These are phyloP conservation scores for Todiramphus saurophagus DNA, from an alignment of 2,113 vertebrate species.

Conservation along the genomic window DNA sequence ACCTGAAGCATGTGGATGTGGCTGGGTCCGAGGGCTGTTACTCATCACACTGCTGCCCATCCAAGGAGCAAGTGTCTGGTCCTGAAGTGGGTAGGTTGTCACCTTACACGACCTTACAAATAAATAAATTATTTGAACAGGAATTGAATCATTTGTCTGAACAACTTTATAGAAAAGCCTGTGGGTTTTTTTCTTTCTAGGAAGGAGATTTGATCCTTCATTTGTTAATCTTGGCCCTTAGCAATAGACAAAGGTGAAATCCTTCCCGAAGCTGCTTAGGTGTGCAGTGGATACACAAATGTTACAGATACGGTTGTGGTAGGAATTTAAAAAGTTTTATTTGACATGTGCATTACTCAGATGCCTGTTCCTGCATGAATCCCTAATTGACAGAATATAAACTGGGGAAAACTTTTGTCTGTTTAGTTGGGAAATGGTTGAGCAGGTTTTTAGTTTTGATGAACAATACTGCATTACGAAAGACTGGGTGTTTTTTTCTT, in stretches of 20 bases:
- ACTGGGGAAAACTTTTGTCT: neutral
- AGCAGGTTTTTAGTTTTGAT: neutral
- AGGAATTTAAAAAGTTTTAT: neutral
- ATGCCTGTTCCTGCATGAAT: neutral
- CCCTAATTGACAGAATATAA: neutral
- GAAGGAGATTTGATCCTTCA: neutral
- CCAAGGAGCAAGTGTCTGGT: neutral
- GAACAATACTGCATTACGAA: neutral
- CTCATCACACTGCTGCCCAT: neutral
- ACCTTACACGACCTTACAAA: neutral
- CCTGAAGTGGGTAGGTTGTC: neutral
- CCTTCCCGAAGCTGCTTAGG: neutral
- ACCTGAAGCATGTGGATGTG: neutral
- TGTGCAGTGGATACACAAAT: neutral
- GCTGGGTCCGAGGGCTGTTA: fast-evolving
- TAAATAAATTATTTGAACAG: neutral
- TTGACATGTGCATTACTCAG: neutral
- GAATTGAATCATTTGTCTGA: neutral
- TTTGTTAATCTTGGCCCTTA: neutral
- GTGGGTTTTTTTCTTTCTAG: neutral
- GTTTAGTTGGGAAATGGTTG: neutral
- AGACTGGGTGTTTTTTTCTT: neutral
- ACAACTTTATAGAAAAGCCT: neutral
- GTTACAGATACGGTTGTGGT: fast-evolving
- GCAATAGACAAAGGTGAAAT: neutral